phyloP scores from a whole-genome alignment of 2,888 invertebrate species.

The Zhuqinia jingwanae region DNA sequence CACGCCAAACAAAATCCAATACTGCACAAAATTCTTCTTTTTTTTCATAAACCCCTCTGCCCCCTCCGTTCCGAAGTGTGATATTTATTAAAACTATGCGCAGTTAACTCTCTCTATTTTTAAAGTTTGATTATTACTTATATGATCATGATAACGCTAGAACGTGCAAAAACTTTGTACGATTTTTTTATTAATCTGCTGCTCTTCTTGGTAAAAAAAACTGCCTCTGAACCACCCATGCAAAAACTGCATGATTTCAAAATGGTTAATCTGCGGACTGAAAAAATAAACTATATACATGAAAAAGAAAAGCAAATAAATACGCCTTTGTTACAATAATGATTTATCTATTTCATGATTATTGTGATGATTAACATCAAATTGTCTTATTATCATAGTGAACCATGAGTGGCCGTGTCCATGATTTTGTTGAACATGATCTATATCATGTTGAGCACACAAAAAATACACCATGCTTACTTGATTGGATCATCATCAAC shows the following conservation, averaged over 20 bases:
- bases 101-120: too few relatives aligned
- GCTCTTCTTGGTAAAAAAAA: background rate
- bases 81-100: too few relatives aligned
- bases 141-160: background rate
- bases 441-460: slow-evolving; percentile 2
- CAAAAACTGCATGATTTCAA: background rate
- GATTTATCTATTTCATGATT: slow-evolving; percentile 6
- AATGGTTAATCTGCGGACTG: background rate
- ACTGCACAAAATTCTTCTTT: too few relatives aligned
- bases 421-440: slow-evolving; percentile 31
- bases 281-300: background rate
- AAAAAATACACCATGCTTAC: background rate
- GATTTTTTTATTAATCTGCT: background rate
- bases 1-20: too few relatives aligned
- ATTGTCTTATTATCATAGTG: background rate
- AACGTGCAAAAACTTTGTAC: background rate
- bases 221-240: too few relatives aligned
- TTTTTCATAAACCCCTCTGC: too few relatives aligned
- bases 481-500: slow-evolving; percentile 8
- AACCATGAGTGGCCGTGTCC: background rate
- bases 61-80: too few relatives aligned
- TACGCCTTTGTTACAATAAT: slow-evolving; percentile 26
- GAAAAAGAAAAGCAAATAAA: slow-evolving; percentile 4
- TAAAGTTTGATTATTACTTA: too few relatives aligned
- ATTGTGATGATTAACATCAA: background rate